phyloP scores from a whole-genome alignment of 2,888 invertebrate genomes.

The Drosophila formosana region DNA sequence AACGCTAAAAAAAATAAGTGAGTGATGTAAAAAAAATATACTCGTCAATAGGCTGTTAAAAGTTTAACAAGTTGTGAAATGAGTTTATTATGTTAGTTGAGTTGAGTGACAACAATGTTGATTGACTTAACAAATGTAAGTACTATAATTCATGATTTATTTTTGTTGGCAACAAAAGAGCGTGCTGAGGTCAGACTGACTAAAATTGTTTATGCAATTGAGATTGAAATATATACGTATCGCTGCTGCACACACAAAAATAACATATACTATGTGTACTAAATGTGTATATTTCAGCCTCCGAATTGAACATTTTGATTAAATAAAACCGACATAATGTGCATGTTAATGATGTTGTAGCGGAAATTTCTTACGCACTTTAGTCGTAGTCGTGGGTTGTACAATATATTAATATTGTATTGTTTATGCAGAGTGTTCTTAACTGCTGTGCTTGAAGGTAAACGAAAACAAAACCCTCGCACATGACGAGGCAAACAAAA shows the following conservation, averaged over 20 bases:
- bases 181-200: constrained; percentile 71
- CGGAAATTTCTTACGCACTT: constrained; percentile 76
- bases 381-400: constrained; percentile 7
- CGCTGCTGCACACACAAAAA: not conserved
- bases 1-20: no score
- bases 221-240: constrained; percentile 33
- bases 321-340: constrained; percentile 36
- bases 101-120: constrained; percentile 26
- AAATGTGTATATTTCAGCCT: constrained; percentile 36
- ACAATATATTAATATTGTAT: constrained; percentile 6
- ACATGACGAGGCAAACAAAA: constrained; percentile 24
- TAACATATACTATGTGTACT: constrained; percentile 9
- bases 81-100: constrained; percentile 25
- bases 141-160: constrained; percentile 53
- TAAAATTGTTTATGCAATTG: constrained; percentile 57
- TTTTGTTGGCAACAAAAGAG: constrained; percentile 47
- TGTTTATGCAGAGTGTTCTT: constrained; percentile 19
- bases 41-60: not conserved
- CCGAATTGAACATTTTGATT: constrained; percentile 58
- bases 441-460: constrained; percentile 69
- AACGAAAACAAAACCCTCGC: constrained; percentile 44
- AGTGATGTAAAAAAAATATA: not conserved
- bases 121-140: constrained; percentile 22
- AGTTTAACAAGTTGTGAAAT: constrained; percentile 6
- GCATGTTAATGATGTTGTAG: constrained; percentile 43